These are phyloP conservation scores for Hapalemur alaotrensis DNA, from an alignment of 2,797 vertebrate genomes.

Conservation along the genomic window DNA sequence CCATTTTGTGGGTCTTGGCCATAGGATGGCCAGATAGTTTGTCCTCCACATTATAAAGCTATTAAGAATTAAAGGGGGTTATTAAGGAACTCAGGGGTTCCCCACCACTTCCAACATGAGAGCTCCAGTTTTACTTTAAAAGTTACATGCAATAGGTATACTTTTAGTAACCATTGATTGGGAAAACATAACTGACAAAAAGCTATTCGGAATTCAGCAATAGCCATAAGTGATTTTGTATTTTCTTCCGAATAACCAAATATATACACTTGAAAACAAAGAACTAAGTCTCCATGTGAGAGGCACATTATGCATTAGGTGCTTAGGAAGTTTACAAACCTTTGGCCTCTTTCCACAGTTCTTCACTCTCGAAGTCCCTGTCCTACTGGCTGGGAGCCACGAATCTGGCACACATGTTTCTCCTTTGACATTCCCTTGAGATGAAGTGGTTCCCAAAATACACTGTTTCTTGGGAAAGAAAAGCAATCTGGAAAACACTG, in stretches of 20 bases:
- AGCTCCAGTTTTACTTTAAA: background rate
- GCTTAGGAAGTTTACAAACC: background rate
- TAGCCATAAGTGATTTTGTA: background rate
- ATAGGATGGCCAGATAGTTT: background rate
- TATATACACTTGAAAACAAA: constrained; percentile 1
- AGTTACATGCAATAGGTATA: background rate
- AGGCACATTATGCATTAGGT: background rate
- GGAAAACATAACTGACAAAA: constrained; percentile 1
- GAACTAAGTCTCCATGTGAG: background rate
- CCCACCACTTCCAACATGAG: background rate
- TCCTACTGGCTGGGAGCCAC: background rate
- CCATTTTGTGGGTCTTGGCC: background rate
- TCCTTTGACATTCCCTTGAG: background rate
- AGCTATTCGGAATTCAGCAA: background rate
- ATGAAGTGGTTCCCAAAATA: constrained; percentile 37
- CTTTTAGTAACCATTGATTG: background rate
- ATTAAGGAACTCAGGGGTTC: background rate
- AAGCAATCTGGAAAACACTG: constrained; percentile 39
- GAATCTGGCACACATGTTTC: background rate
- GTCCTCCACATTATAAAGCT: background rate
- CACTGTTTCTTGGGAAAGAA: constrained; percentile 9
- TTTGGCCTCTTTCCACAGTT: background rate
- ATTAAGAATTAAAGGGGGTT: background rate
- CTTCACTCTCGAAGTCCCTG: background rate
- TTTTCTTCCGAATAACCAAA: background rate